phyloP scores from a whole-genome alignment of 2,797 vertebrate genomes.

The Chromis chromis region DNA sequence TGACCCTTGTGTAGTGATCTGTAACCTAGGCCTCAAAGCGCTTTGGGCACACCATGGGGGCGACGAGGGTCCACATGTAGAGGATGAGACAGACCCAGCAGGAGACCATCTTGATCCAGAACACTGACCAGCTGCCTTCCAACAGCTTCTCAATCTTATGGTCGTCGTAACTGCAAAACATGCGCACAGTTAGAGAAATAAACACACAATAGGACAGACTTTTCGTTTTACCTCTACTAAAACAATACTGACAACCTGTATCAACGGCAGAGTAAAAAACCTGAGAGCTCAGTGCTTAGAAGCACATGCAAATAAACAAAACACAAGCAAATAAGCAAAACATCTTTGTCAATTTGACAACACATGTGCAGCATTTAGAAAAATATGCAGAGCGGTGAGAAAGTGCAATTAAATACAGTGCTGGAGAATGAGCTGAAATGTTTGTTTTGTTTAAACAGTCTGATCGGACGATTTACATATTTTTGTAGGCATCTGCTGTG shows the following conservation, averaged over 20 bases:
- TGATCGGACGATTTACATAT: not conserved
- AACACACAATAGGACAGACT: not conserved
- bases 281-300: too few species aligned
- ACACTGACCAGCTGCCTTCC: conserved; percentile 92
- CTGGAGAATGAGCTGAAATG: too few species aligned
- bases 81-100: conserved; percentile 94
- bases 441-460: too few species aligned
- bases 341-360: too few species aligned
- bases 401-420: too few species aligned
- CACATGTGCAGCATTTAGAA: too few species aligned
- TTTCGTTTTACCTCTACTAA: not conserved
- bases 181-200: not conserved
- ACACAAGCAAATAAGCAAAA: too few species aligned
- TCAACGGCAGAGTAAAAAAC: too few species aligned
- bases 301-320: too few species aligned
- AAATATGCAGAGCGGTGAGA: too few species aligned
- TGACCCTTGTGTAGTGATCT: conserved; percentile 11
- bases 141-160: conserved; percentile 94
- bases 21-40: conserved; percentile 89
- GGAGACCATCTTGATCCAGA: conserved; percentile 98
- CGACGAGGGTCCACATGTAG: conserved; percentile 91
- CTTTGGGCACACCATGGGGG: conserved; percentile 91
- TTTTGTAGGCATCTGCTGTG: not conserved
- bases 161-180: conserved; percentile 86
- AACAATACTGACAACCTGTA: not conserved